Evolutionary conservation across 1,140 invertebrate species (phyloP), one percentile per base, ranked within the genome.

Genomic region (Nasonia giraulti): DNA sequence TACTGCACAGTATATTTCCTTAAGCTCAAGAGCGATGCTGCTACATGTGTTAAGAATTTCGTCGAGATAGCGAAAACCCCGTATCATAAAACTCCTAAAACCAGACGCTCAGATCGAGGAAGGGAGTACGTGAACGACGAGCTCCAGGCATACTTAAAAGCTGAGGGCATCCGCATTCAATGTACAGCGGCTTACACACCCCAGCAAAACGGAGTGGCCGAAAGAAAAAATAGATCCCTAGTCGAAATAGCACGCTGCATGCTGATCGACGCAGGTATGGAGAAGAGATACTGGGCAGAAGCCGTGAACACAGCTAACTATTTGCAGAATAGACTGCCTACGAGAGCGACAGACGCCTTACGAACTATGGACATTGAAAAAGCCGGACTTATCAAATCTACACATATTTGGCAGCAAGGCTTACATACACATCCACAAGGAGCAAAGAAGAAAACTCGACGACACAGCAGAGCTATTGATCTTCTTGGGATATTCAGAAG

Each of bases 1-100:
- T 92, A 91, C 88, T 89, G 89, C 83, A 89, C 88, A 84, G 88
- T 92, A n/a, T 90, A 91, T 81, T 87, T 93, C 75, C 75, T 94
- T n/a, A 91, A 90, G 68, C 87, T 88, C 2, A 94, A 93, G 88
- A 87, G 76, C 77, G 88, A 92, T 37, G 50, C 91, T 37, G 14
- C 47, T n/a, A 71, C 31, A 23, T 47, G 69, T 3, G 71, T 81
- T 6, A 74, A 55, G 66, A 10, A 40, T 27, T 75, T 75, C 17
- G 37, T 75, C 11, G 11, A 75, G 10, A 75, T 75, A 37, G 31
- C 0, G 11, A 75, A 75, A 33, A 75, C 73, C 17, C 80, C 74
- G 47, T 81, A 47, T 17, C 17, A 17, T 3, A 71, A 73, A 33
- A 81, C 40, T 33, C 33, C n/a, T 6, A 81, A 81, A 17, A 81